Conservation (phyloP, 2,888 invertebrate genomes). For the Acanthosepion esculentum region DNA sequence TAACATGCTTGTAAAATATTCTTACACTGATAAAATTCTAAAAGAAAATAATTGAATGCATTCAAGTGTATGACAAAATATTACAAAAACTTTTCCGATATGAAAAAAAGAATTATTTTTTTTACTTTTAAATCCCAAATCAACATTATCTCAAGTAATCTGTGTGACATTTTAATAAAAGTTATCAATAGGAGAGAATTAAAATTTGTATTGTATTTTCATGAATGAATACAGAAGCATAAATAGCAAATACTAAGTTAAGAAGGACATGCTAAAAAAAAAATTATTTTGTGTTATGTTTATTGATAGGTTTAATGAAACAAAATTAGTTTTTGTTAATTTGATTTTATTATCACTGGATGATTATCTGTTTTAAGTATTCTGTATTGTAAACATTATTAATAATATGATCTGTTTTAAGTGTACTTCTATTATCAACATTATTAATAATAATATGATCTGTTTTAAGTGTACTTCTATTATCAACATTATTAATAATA, state of each 20-base stretch:
- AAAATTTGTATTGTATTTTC: background rate
- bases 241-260: background rate
- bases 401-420: too few relatives aligned
- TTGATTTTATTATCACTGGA: background rate
- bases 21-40: background rate
- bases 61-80: background rate
- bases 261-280: background rate
- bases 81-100: background rate
- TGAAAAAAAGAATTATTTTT: background rate
- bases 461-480: background rate
- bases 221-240: background rate
- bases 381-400: background rate
- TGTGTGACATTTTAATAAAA: background rate
- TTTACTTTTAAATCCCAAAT: background rate
- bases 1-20: background rate
- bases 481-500: too few relatives aligned
- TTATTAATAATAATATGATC: background rate
- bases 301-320: background rate
- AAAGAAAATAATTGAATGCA: background rate
- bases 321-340: background rate
- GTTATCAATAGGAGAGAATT: background rate
- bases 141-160: background rate
- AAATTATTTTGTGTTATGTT: background rate
- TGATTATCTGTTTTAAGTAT: background rate
- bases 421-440: too few relatives aligned